Evolutionary conservation across 2,888 invertebrate genomes (phyloP), one percentile per base, ranked within the genome.

Genomic region (Drosophila histrio): DNA sequence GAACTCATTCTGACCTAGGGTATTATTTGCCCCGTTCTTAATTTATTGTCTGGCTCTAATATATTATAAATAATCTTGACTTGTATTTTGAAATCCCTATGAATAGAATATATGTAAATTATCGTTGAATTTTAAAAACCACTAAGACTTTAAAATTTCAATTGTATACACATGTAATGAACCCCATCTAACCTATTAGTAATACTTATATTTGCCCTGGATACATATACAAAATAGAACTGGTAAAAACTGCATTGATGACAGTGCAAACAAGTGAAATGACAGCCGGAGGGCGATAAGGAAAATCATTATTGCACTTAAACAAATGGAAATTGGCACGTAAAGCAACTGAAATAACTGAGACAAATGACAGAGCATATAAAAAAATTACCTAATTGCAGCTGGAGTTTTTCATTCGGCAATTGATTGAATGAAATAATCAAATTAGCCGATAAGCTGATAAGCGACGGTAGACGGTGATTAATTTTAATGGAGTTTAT

Each of bases 231-330:
- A 36, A 50, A 24, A 7, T 11, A 24, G 11, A 36, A 11, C 32
- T 66, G 30, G 24, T 56, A 36, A 69, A 71, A 82, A 75, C 67
- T 67, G 70, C 79, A 75, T 59, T 85, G 86, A 84, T 84, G 83
- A 84, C 83, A 83, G 62, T 68, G 78, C 76, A 85, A 83, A 83
- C 86, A 73, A 72, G 70, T 60, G 57, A 65, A 81, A 72, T 69
- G 72, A 83, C 77, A 71, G 72, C 38, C 47, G 3, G 17, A 38
- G 21, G 36, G 52, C 54, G 70, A 86, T 72, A 77, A 57, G 54
- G 39, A 43, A 36, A 59, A 60, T 57, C 44, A 52, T 36, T 15
- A 53, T 58, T 69, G 67, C 75, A 66, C 53, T 67, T 58, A 66
- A 65, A 59, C 43, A 76, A 82, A 82, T 87, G 79, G 71, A 85